Percentiles rank a stretch among this genome's conserved stretches.
Conservation (phyloP, 2,888 invertebrate species). For the Spodoptera exigua region DNA sequence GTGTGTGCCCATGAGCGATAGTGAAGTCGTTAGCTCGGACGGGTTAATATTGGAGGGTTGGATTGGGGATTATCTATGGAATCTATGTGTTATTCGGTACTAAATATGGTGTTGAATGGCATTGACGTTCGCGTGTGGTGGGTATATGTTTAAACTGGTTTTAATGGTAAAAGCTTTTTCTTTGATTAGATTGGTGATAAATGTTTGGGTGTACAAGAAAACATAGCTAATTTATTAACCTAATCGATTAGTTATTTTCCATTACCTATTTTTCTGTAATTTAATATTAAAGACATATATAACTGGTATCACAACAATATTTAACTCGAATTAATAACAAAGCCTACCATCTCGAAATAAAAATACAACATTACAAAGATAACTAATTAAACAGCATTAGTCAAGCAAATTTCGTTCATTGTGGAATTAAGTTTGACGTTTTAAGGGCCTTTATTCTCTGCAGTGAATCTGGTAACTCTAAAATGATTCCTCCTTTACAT, state of each 20-base stretch:
- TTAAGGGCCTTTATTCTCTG: slow-evolving; percentile 22
- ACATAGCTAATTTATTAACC: no score
- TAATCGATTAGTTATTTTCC: no score
- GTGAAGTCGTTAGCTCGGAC: slow-evolving; percentile 86
- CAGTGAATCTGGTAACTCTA: slow-evolving; percentile 25
- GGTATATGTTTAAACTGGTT: slow-evolving; percentile 3
- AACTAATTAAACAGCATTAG: slow-evolving; percentile 19
- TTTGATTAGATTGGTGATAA: neutral
- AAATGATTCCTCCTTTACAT: slow-evolving; percentile 34
- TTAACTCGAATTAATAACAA: no score
- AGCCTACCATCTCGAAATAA: neutral
- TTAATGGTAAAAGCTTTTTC: slow-evolving; percentile 7
- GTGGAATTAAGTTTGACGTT: slow-evolving; percentile 23
- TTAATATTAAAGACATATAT: no score
- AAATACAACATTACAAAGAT: neutral
- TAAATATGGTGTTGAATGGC: slow-evolving; percentile 57
- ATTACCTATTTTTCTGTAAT: no score
- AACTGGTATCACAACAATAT: no score
- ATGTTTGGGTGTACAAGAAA: no score
- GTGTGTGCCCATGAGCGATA: slow-evolving; percentile 88
- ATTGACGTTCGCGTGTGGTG: slow-evolving; percentile 29
- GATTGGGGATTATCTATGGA: slow-evolving; percentile 81
- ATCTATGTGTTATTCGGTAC: slow-evolving; percentile 70
- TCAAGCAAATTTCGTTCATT: slow-evolving; percentile 18
- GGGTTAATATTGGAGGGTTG: slow-evolving; percentile 86